Percentiles rank a stretch among this genome's conserved stretches.
Conservation (phyloP, 2,113 vertebrate genomes). For the Plecturocebus donacophilus region DNA sequence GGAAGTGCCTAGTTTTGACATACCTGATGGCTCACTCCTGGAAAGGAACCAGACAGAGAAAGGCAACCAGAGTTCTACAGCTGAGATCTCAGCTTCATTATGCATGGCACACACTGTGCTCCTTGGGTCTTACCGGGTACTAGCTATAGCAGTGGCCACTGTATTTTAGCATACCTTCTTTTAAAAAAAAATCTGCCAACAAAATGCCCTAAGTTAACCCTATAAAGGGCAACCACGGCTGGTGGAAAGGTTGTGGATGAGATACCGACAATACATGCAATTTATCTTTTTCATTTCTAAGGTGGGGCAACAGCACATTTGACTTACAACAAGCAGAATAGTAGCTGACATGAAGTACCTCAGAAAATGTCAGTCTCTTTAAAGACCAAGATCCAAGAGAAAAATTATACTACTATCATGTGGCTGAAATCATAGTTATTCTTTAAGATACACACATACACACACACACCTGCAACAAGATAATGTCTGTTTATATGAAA, state of each 20-base stretch:
- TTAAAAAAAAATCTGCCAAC: background rate
- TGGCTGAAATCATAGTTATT: conserved; percentile 13
- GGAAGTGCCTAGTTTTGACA: background rate
- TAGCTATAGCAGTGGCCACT: background rate
- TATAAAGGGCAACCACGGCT: background rate
- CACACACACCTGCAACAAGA: background rate
- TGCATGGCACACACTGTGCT: background rate
- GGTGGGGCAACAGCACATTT: background rate
- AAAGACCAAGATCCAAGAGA: conserved; percentile 10
- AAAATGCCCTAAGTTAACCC: background rate
- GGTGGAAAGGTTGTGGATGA: background rate
- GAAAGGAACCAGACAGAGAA: conserved; percentile 1
- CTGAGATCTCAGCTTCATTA: background rate
- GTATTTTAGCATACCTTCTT: background rate
- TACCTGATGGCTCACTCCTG: background rate
- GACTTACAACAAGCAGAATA: conserved; percentile 1
- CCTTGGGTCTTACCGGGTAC: background rate
- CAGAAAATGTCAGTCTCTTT: conserved; percentile 23
- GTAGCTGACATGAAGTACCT: background rate
- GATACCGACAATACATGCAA: background rate
- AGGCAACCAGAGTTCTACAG: background rate
- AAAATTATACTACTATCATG: conserved; percentile 16
- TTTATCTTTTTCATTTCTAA: conserved; percentile 15
- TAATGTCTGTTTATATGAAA: conserved; percentile 13
- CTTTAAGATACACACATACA: background rate